Base-by-base conservation (phyloP, 1,140 invertebrate genomes). In the Drosophila pruinosa region DNA sequence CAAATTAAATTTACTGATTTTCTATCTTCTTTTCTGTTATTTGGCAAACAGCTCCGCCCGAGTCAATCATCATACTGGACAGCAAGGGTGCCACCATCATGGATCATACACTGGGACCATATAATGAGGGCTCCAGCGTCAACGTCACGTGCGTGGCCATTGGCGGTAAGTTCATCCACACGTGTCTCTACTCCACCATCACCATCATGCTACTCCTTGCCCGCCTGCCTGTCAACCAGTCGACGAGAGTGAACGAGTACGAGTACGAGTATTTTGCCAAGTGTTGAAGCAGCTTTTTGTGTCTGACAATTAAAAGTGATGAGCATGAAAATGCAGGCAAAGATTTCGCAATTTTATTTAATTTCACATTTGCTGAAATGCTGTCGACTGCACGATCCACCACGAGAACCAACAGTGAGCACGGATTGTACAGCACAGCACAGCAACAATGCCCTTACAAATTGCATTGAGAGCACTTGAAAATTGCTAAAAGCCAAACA, bases 131-230 rank as follows among this genome's bases (percentile, higher is more conserved):
- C 7, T 93, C 95, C 1, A 94, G 94, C 56, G 93, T 97, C 59
- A 95, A 96, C 89, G 94, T 97, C 58, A 96, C 96, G 56, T 97
- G 96, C 91, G 94, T 96, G 58, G 95, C 95, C 63, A 94, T 94
- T 83, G 96, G 96, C 93, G 95, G 95, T 96, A 93, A 95, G 93
- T 92, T 34, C n/a, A 14, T 22, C 5, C 50, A 56, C 53, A 39
- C 65, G 48, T 39, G 22, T 8, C 50, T 7, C 31, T 0, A 12
- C 2, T 21, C 41, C 17, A 14, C 15, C 7, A 21, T 26, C 22
- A 24, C 5, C 10, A 15, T 6, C 7, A n/a, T n/a, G n/a, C n/a
- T n/a, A n/a, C 4, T 5, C 2, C 38, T 4, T 8, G 8, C 4
- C 43, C 48, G 10, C 8, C 59, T 53, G 34, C 4, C 10, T 28